These are phyloP conservation scores for Eriosoma lanigerum DNA, from an alignment of 1,140 invertebrate species.

Conservation along the genomic window DNA sequence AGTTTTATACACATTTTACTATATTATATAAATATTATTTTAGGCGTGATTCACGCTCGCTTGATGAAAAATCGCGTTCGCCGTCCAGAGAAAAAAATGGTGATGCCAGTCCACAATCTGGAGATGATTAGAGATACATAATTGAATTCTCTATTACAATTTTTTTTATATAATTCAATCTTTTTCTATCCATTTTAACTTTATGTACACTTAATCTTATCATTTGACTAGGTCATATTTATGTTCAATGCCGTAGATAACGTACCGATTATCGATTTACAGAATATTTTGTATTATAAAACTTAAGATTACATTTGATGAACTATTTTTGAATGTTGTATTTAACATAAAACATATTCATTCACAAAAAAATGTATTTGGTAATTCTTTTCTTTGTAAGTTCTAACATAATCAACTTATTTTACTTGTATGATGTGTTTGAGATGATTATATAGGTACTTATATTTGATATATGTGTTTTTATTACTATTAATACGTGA, in stretches of 20 bases:
- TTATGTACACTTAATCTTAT: conserved; percentile 44
- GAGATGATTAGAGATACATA: conserved; percentile 31
- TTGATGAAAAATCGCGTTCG: conserved; percentile 44
- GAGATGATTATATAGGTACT: conserved; percentile 41
- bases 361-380: neutral
- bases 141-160: conserved; percentile 31
- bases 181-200: conserved; percentile 49
- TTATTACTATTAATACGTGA: conserved; percentile 5
- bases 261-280: conserved; percentile 42
- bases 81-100: conserved; percentile 45
- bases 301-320: conserved; percentile 29
- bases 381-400: conserved; percentile 25
- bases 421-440: conserved; percentile 40
- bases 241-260: conserved; percentile 44
- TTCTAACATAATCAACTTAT: conserved; percentile 39
- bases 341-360: neutral
- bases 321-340: conserved; percentile 23
- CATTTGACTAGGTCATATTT: conserved; percentile 45
- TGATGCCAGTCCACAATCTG: conserved; percentile 50
- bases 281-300: conserved; percentile 45
- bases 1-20: too few species aligned
- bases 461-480: conserved; percentile 24
- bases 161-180: conserved; percentile 41
- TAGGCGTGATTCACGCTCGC: conserved; percentile 44
- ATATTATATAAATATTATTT: neutral